These are phyloP conservation scores for Amblyopsis rosae DNA, from an alignment of 2,113 vertebrate genomes.

Conservation along the genomic window DNA sequence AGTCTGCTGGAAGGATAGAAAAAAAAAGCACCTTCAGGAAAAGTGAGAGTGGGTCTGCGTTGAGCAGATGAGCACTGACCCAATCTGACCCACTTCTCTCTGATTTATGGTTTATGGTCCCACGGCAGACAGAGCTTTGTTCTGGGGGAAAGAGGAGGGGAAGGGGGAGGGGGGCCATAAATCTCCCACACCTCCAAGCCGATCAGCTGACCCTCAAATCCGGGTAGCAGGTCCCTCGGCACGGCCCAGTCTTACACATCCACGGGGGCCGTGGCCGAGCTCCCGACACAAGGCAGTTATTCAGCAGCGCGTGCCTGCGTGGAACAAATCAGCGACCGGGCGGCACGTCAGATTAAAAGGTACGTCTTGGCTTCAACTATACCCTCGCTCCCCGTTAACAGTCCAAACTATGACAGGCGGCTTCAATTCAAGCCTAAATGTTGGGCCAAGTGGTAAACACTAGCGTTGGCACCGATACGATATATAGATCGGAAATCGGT, in stretches of 20 bases:
- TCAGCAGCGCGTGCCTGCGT: constrained; percentile 52
- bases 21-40: constrained; percentile 30
- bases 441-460: too few species aligned
- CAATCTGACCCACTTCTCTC: constrained; percentile 72
- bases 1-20: constrained; percentile 4
- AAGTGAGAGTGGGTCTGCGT: constrained; percentile 45
- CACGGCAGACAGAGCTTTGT: constrained; percentile 70
- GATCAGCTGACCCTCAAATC: constrained; percentile 65
- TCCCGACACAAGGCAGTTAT: constrained; percentile 53
- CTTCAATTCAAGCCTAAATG: too few species aligned
- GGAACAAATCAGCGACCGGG: constrained; percentile 40
- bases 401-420: too few species aligned
- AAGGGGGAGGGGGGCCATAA: constrained; percentile 73
- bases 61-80: constrained; percentile 68
- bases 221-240: constrained; percentile 26
- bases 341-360: neutral
- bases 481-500: too few species aligned
- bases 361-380: too few species aligned
- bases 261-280: constrained; percentile 23
- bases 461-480: too few species aligned
- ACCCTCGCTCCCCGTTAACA: too few species aligned
- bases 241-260: neutral
- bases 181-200: constrained; percentile 66
- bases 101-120: constrained; percentile 73
- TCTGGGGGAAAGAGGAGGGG: constrained; percentile 35